A percentile compares a stretch with the other conserved stretches of the same genome.
These are phyloP conservation scores for Leptobrachium ailaonicum DNA, from an alignment of 2,113 vertebrate species.

Conservation along the genomic window DNA sequence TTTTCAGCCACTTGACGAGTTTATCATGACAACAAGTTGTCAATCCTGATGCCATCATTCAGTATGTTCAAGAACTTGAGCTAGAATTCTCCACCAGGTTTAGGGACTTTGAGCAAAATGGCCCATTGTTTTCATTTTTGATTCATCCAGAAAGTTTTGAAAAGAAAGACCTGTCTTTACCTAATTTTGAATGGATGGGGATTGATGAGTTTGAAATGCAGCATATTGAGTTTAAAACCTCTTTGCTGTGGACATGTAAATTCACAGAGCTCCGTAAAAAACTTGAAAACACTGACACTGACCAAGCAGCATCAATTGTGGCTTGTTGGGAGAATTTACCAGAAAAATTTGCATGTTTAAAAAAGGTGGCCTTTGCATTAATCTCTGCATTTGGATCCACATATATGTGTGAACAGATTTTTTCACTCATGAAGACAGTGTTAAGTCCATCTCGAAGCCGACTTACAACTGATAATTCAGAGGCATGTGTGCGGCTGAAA, in stretches of 20 bases:
- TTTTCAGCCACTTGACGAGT: not conserved
- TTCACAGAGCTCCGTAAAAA: not conserved
- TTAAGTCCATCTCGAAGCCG: too few species aligned
- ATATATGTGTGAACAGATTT: not conserved
- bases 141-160: not conserved
- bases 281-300: not conserved
- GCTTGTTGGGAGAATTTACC: not conserved
- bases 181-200: not conserved
- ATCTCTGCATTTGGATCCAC: not conserved
- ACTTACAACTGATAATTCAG: too few species aligned
- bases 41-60: not conserved
- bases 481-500: too few species aligned
- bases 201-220: constrained; percentile 1
- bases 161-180: not conserved
- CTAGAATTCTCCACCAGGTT: not conserved
- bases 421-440: not conserved
- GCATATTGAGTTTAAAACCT: constrained; percentile 1
- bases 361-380: not conserved
- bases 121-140: not conserved
- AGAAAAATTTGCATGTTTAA: not conserved
- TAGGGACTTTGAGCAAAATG: not conserved
- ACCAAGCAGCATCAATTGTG: not conserved
- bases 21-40: not conserved
- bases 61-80: not conserved
- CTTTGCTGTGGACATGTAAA: not conserved